Base-by-base conservation (phyloP, 2,797 vertebrate genomes). In the Huso huso region DNA sequence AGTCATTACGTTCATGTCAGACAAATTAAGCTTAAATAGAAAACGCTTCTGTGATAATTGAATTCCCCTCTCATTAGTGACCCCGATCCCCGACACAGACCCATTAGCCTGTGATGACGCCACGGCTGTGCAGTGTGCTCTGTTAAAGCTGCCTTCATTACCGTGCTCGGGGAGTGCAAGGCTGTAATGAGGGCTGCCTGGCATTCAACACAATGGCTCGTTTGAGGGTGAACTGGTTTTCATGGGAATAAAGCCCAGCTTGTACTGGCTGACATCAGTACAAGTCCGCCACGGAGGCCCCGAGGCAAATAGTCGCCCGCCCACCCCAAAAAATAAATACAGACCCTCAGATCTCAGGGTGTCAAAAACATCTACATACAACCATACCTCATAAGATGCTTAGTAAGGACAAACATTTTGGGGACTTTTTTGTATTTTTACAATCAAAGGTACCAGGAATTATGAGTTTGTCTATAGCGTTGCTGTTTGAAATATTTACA, bases 171-270 rank as follows among this genome's bases (percentile, higher is more conserved):
- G 37, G 37, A 37, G 37, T 37, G 37, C 51, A 63, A 8, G 63
- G 67, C 74, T 75, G 73, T 86, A 86, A 85, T 85, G 82, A 78
- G 81, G 78, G 80, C 81, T 78, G 81, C 81, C 72, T 86, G 86
- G 86, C 88, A 88, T 88, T 86, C 86, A 87, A 85, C 82, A 88
- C 87, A 87, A 84, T 82, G 78, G 82, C 83, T 75, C 78, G 77
- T 82, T 86, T 85, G 80, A 82, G 80, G 80, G 84, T 80, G 58
- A 49, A 48, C 15, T 23, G 57, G 23, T 55, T 48, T 53, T 53
- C 66, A 62, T 72, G 69, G 71, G 79, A 80, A 87, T 82, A 86
- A 86, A 82, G 81, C 80, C 69, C 8, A 75, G 80, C 81, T 80
- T 86, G 86, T 86, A 79, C 13, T 6, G 8, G 7, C 6, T 51